Evolutionary conservation across 2,113 vertebrate species (phyloP), one percentile per base, ranked within the genome.

Genomic region (Pipra filicauda): DNA sequence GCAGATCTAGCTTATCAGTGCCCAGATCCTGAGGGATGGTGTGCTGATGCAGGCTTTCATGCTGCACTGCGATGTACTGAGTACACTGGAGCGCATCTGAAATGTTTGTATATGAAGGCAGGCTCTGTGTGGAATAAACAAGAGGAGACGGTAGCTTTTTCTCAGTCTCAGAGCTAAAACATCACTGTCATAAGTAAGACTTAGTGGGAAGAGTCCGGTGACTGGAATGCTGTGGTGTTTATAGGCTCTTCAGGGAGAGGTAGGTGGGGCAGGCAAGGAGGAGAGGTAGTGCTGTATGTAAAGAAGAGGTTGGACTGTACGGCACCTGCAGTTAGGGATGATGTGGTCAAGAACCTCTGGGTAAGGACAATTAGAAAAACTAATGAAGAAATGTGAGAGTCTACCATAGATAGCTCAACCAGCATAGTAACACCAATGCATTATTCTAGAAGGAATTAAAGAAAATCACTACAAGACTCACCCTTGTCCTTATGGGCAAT

Each of bases 21-120:
- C n/a, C n/a, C 77, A 22, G 7, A 23, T 82, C 23, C 54, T 69
- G 31, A 69, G 64, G 41, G 44, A 64, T 10, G 6, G 3, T 46
- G 28, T 79, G 9, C 26, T 70, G 28, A 28, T 37, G 13, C 44
- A 35, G 9, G 16, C 9, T 93, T 93, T 62, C 26, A 41, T 12
- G 5, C 24, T 66, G 30, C 6, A n/a, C 26, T 7, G 15, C 0
- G 1, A 26, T 11, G 10, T 22, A 57, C 15, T 33, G 62, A 80
- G 22, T 35, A 61, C 4, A 19, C 33, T 48, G 43, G 19, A 62
- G 18, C 0, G 0, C 11, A n/a, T 76, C 33, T 76, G 69, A 72
- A n/a, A 52, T 9, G 11, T 57, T 72, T 67, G 16, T 24, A 11
- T 30, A 11, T 30, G 4, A 78, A 64, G 3, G 2, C 19, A 69